These are phyloP conservation scores for Nomada fabriciana DNA, from an alignment of 2,888 invertebrate genomes.

Conservation along the genomic window DNA sequence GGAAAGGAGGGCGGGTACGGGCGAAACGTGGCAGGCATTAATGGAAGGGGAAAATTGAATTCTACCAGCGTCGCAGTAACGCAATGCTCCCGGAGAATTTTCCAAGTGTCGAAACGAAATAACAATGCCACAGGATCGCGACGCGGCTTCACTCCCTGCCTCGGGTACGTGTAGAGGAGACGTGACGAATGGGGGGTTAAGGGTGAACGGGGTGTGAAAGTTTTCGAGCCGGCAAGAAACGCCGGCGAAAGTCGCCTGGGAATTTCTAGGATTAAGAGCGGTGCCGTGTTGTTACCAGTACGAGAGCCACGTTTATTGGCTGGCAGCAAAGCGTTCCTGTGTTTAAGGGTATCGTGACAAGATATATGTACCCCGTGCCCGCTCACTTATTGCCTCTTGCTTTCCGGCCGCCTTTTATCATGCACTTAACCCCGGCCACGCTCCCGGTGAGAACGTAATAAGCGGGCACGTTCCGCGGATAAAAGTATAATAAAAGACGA, in stretches of 20 bases:
- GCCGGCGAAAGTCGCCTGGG: conserved; percentile 51
- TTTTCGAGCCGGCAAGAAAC: conserved; percentile 19
- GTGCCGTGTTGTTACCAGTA: conserved; percentile 37
- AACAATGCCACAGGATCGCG: neutral
- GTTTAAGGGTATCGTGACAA: conserved; percentile 50
- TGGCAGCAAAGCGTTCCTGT: conserved; percentile 31
- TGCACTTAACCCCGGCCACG: conserved; percentile 22
- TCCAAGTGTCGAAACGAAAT: conserved; percentile 17
- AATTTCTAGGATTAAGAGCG: conserved; percentile 49
- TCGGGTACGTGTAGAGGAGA: neutral
- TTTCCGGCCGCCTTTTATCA: conserved; percentile 16
- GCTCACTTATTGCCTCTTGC: conserved; percentile 34
- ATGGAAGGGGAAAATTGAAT: conserved; percentile 37
- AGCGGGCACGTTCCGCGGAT: conserved; percentile 9
- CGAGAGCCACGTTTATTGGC: conserved; percentile 39
- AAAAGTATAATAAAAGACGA: conserved; percentile 38
- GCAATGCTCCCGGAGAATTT: conserved; percentile 5
- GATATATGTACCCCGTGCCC: conserved; percentile 30
- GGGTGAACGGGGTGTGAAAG: conserved; percentile 13
- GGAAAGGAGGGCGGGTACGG: too few species aligned
- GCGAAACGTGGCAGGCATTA: neutral
- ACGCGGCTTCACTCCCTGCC: neutral
- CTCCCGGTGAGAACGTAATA: conserved; percentile 27
- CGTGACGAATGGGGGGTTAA: too few species aligned
- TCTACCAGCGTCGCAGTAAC: neutral